These are phyloP conservation scores for Musca domestica DNA, from an alignment of 1,140 invertebrate genomes.

Conservation along the genomic window DNA sequence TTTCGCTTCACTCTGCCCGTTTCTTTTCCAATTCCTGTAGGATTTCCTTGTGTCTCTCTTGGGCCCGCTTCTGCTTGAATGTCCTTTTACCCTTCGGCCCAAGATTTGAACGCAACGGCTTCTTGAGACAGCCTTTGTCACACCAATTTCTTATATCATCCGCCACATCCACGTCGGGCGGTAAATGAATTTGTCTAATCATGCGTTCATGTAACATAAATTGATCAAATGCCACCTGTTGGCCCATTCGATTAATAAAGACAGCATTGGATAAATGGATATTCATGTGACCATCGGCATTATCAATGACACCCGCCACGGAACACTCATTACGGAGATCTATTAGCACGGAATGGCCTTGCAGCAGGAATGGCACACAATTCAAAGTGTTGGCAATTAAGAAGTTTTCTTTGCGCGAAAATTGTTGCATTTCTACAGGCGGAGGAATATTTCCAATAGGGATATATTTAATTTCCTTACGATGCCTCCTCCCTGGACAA, in stretches of 20 bases:
- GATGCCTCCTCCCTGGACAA: too few species aligned
- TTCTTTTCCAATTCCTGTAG: constrained; percentile 22
- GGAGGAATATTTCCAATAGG: too few species aligned
- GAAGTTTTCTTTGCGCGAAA: constrained; percentile 36
- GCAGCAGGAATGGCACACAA: constrained; percentile 40
- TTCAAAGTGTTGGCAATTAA: constrained; percentile 42
- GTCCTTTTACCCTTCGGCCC: constrained; percentile 34
- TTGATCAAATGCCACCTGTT: constrained; percentile 40
- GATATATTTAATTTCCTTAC: too few species aligned
- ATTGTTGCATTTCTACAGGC: constrained; percentile 16
- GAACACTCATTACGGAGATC: constrained; percentile 47
- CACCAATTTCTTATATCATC: constrained; percentile 31
- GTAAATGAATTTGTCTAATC: constrained; percentile 45
- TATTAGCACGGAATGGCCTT: constrained; percentile 44
- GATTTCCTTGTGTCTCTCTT: constrained; percentile 42
- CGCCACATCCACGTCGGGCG: constrained; percentile 31
- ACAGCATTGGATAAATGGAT: constrained; percentile 40
- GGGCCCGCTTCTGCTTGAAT: constrained; percentile 45
- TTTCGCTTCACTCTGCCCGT: not conserved
- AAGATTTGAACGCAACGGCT: not conserved
- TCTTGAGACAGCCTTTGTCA: constrained; percentile 12
- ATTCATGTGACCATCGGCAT: constrained; percentile 44
- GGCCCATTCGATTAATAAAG: constrained; percentile 43
- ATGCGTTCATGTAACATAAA: constrained; percentile 46
- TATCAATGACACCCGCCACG: constrained; percentile 40